Conservation (phyloP, 2,888 invertebrate species). For the Clistopyga incitator region DNA sequence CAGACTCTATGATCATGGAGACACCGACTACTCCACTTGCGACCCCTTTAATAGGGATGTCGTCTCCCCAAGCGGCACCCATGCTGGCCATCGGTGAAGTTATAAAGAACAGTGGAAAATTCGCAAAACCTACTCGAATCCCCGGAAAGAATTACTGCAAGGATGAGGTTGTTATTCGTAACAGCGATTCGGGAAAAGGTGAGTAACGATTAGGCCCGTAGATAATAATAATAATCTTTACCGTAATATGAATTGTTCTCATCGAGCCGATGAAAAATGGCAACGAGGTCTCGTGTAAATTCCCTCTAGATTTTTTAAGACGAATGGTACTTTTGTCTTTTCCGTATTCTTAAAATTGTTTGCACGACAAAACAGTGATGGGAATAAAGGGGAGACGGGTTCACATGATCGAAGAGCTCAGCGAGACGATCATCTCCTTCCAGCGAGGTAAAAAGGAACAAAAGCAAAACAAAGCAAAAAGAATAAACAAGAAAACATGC, state of each 20-base stretch:
- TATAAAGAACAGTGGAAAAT: slow-evolving; percentile 95
- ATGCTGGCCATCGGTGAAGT: slow-evolving; percentile 93
- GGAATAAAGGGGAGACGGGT: slow-evolving; percentile 99
- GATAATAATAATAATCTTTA: slow-evolving; percentile 26
- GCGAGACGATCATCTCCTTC: slow-evolving; percentile 99
- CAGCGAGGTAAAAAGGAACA: slow-evolving; percentile 94
- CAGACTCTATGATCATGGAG: slow-evolving; percentile 72
- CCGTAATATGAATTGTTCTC: slow-evolving; percentile 13
- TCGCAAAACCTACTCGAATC: slow-evolving; percentile 94
- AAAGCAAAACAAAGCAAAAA: slow-evolving; percentile 64
- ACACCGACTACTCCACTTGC: slow-evolving; percentile 77
- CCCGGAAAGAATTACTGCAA: slow-evolving; percentile 97
- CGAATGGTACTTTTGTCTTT: slow-evolving; percentile 65
- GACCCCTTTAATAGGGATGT: slow-evolving; percentile 75
- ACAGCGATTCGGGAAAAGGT: slow-evolving; percentile 99
- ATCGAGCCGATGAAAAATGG: slow-evolving; percentile 1
- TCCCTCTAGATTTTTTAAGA: slow-evolving; percentile 42
- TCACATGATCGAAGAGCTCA: slow-evolving; percentile 99
- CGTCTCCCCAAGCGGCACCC: slow-evolving; percentile 86
- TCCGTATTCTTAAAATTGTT: slow-evolving; percentile 75
- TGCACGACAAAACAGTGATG: slow-evolving; percentile 91
- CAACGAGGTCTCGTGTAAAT: slow-evolving; percentile 36
- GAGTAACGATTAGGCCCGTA: slow-evolving; percentile 73
- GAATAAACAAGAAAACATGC: slow-evolving; percentile 69
- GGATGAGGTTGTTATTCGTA: slow-evolving; percentile 97